These are phyloP conservation scores for Clarias gariepinus DNA, from an alignment of 2,113 vertebrate genomes.

Conservation along the genomic window DNA sequence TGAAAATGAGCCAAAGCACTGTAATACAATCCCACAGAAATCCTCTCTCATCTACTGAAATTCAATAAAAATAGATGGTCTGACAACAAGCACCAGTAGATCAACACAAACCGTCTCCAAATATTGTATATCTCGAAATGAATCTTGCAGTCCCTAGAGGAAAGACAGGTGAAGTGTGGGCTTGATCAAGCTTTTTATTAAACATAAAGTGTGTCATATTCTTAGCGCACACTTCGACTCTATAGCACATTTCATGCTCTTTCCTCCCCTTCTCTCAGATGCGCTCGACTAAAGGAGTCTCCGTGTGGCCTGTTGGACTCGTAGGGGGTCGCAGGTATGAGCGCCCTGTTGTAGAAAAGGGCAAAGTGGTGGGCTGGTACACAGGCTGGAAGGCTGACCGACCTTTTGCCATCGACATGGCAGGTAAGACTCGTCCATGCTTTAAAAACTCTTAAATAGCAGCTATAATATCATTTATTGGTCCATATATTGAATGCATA, in stretches of 20 bases:
- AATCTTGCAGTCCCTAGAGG: slow-evolving; percentile 14
- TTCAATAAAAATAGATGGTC: slow-evolving; percentile 37
- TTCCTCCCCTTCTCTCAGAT: slow-evolving; percentile 73
- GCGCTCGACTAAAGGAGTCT: slow-evolving; percentile 89
- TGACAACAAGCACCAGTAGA: slow-evolving; percentile 38
- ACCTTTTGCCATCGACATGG: slow-evolving; percentile 97
- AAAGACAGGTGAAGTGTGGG: slow-evolving; percentile 20
- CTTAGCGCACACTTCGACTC: neutral
- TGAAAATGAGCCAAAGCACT: slow-evolving; percentile 48
- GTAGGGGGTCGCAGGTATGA: slow-evolving; percentile 94
- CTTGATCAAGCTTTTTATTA: slow-evolving; percentile 28
- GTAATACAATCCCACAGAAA: slow-evolving; percentile 38
- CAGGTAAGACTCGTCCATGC: slow-evolving; percentile 76
- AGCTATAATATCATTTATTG: neutral
- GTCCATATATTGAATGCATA: neutral
- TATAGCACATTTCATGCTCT: neutral
- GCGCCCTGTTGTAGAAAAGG: slow-evolving; percentile 88
- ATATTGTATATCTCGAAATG: slow-evolving; percentile 28
- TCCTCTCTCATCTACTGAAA: slow-evolving; percentile 20
- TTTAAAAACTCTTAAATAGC: neutral
- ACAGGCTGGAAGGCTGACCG: slow-evolving; percentile 96
- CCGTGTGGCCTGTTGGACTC: slow-evolving; percentile 95
- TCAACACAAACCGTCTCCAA: slow-evolving; percentile 34
- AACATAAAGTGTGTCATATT: slow-evolving; percentile 32
- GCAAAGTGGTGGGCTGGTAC: slow-evolving; percentile 97